phyloP scores from a whole-genome alignment of 2,113 vertebrate species.

The Tenebrosternarchus preto region DNA sequence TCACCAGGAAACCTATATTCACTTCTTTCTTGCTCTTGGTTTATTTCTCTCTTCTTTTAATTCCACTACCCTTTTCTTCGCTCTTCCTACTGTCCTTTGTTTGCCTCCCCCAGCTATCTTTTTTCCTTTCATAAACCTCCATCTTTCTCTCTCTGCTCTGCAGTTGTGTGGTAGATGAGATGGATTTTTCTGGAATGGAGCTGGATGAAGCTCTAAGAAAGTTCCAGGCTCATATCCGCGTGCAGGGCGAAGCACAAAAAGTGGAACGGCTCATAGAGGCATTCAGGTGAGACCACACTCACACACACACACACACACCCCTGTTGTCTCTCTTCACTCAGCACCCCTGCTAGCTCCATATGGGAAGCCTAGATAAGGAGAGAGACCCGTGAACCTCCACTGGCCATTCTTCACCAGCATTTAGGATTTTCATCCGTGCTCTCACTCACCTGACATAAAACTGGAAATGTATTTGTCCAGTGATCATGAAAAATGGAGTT shows the following conservation, averaged over 20 bases:
- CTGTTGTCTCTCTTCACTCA: background rate
- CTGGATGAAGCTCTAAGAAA: constrained; percentile 96
- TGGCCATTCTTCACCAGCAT: constrained; percentile 6
- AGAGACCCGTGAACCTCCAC: constrained; percentile 20
- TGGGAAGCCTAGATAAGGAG: constrained; percentile 14
- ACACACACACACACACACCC: constrained; percentile 16
- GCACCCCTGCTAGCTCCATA: constrained; percentile 19
- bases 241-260: constrained; percentile 97
- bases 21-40: too few species aligned
- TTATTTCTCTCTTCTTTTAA: background rate
- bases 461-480: background rate
- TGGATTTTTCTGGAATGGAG: constrained; percentile 98
- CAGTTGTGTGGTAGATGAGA: constrained; percentile 97
- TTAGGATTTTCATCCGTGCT: background rate
- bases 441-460: background rate
- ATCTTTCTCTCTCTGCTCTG: constrained; percentile 18
- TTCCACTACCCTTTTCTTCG: background rate
- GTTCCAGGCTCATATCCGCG: constrained; percentile 97
- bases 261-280: constrained; percentile 96
- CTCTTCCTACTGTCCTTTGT: too few species aligned
- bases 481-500: too few species aligned
- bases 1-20: too few species aligned
- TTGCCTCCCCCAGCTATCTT: too few species aligned
- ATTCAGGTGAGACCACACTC: constrained; percentile 81
- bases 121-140: constrained; percentile 39